Conservation (phyloP, 2,797 vertebrate species). For the Epinephelus malabaricus region DNA sequence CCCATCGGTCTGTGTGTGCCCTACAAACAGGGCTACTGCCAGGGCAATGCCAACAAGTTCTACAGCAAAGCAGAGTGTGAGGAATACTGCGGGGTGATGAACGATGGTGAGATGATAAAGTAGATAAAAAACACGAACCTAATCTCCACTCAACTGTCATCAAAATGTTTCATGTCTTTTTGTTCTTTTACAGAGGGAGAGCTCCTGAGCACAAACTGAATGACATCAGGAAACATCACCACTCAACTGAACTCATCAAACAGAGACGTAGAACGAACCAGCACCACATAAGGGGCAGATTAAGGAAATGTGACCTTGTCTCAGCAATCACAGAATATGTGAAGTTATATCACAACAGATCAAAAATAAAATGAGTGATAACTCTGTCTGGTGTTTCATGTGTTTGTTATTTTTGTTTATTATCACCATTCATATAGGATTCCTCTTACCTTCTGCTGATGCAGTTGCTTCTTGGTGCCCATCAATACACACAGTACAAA, state of each 20-base stretch:
- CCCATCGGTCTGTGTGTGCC: slow-evolving; percentile 86
- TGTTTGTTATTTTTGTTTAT: no score
- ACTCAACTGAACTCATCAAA: slow-evolving; percentile 5
- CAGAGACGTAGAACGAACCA: not conserved
- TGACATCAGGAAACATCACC: not conserved
- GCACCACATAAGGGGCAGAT: not conserved
- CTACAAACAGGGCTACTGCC: slow-evolving; percentile 88
- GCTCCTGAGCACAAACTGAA: slow-evolving; percentile 70
- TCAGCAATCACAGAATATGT: not conserved
- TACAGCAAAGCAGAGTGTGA: slow-evolving; percentile 95
- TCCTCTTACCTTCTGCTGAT: not conserved
- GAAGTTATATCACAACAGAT: slow-evolving; percentile 2
- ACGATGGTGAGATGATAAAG: slow-evolving; percentile 83
- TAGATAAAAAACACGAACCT: not conserved
- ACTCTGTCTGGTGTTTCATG: not conserved
- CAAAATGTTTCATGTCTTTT: not conserved
- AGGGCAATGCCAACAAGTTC: slow-evolving; percentile 94
- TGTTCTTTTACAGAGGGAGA: slow-evolving; percentile 65
- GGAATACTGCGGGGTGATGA: slow-evolving; percentile 91
- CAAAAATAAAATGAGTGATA: slow-evolving; percentile 44
- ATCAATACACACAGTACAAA: not conserved
- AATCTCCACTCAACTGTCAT: not conserved
- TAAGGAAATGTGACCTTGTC: not conserved
- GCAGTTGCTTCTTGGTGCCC: not conserved
- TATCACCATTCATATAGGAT: no score